These are phyloP conservation scores for Oxycera nigricornis DNA, from an alignment of 2,888 invertebrate species.

Conservation along the genomic window DNA sequence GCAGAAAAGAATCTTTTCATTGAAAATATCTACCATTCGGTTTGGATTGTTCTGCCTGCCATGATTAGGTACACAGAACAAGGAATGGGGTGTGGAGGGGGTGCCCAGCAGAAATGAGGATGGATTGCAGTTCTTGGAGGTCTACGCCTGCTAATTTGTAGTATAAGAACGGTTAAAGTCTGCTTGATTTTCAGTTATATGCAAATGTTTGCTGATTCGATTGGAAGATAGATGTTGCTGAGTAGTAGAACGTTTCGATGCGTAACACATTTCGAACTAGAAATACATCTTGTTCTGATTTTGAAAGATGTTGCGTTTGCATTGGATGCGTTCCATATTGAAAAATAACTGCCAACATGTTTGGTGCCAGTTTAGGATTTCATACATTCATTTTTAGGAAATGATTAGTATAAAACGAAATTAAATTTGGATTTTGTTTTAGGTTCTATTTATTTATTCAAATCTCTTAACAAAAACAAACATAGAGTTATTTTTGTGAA, in stretches of 20 bases:
- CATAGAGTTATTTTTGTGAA: too few relatives aligned
- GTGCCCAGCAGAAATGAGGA: neutral
- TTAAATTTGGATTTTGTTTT: too few relatives aligned
- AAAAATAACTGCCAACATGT: too few relatives aligned
- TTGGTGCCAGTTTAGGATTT: too few relatives aligned
- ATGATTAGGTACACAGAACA: neutral
- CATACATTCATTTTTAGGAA: too few relatives aligned
- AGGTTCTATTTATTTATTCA: too few relatives aligned
- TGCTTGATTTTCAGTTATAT: slow-evolving; percentile 6
- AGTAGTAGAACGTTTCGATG: neutral
- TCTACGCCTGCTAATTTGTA: slow-evolving; percentile 19
- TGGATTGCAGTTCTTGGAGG: neutral
- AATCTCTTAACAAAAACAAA: too few relatives aligned
- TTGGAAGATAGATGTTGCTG: neutral
- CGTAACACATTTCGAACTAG: neutral
- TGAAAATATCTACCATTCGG: neutral
- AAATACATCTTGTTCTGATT: too few relatives aligned
- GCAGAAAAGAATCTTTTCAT: neutral
- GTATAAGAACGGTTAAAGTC: slow-evolving; percentile 3
- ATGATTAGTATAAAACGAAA: too few relatives aligned
- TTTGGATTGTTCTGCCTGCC: neutral
- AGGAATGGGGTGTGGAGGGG: neutral
- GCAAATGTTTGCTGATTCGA: neutral
- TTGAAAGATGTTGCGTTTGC: too few relatives aligned
- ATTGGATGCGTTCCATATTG: too few relatives aligned